phyloP scores from a whole-genome alignment of 1,140 invertebrate genomes.

The Plodia interpunctella region DNA sequence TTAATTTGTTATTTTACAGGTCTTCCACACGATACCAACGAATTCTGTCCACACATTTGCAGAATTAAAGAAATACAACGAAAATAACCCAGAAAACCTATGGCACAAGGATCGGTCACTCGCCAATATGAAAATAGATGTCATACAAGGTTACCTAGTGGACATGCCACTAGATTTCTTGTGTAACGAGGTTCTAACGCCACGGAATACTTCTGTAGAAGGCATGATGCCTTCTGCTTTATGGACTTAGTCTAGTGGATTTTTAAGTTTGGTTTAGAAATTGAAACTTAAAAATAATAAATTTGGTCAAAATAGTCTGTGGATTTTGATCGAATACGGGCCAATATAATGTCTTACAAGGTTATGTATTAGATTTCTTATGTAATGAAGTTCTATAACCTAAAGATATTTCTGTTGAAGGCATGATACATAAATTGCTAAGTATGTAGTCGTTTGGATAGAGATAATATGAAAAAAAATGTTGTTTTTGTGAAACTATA shows the following conservation, averaged over 20 bases:
- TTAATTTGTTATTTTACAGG: constrained; percentile 70
- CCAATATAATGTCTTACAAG: background rate
- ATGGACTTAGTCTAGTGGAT: constrained; percentile 37
- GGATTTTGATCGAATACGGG: too few relatives aligned
- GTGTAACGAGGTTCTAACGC: constrained; percentile 88
- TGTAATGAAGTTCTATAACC: background rate
- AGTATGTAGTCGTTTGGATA: too few relatives aligned
- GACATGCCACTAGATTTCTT: constrained; percentile 92
- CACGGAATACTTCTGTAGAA: constrained; percentile 87
- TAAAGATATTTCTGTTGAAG: too few relatives aligned
- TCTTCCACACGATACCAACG: constrained; percentile 87
- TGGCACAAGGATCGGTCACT: constrained; percentile 82
- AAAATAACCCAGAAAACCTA: constrained; percentile 78
- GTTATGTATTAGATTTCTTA: background rate
- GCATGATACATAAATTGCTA: too few relatives aligned
- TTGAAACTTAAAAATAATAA: too few relatives aligned
- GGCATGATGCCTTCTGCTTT: constrained; percentile 88
- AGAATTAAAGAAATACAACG: constrained; percentile 85
- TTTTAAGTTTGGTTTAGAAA: too few relatives aligned
- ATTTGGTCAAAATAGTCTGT: too few relatives aligned
- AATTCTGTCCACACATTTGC: constrained; percentile 87
- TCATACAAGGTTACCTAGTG: constrained; percentile 91
- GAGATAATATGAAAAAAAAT: too few relatives aligned
- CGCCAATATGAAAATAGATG: constrained; percentile 83
- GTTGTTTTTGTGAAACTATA: too few relatives aligned